These are phyloP conservation scores for Rhabdomys pumilio DNA, from an alignment of 2,797 vertebrate genomes.

Conservation along the genomic window DNA sequence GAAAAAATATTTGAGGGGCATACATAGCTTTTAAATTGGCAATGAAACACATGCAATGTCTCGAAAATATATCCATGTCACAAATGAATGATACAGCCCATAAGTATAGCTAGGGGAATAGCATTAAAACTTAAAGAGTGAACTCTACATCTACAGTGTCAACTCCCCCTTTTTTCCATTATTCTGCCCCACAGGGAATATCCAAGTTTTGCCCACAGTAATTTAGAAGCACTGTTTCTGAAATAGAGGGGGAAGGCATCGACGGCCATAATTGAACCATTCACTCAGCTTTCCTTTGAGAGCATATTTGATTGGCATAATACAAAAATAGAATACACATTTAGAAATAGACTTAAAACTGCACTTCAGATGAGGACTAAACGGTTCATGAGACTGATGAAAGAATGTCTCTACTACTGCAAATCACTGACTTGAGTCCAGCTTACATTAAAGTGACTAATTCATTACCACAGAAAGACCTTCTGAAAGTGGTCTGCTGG, in stretches of 20 bases:
- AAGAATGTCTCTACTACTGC: constrained; percentile 77
- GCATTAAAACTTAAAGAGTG: constrained; percentile 73
- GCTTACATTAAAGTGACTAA: constrained; percentile 77
- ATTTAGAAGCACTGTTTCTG: constrained; percentile 81
- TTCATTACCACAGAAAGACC: constrained; percentile 71
- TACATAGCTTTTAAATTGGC: background rate
- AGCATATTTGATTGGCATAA: constrained; percentile 84
- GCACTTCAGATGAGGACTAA: constrained; percentile 79
- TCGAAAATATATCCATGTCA: constrained; percentile 33
- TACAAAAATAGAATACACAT: constrained; percentile 85
- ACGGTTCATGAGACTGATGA: constrained; percentile 83
- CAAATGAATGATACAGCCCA: constrained; percentile 29
- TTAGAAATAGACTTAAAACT: constrained; percentile 83
- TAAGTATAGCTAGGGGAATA: constrained; percentile 52
- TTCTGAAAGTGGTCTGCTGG: constrained; percentile 63
- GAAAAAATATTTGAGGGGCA: background rate
- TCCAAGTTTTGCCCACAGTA: constrained; percentile 81
- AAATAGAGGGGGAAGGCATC: constrained; percentile 79
- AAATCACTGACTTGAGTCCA: constrained; percentile 80
- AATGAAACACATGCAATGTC: background rate
- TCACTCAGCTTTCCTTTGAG: constrained; percentile 83
- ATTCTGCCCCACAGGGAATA: constrained; percentile 71
- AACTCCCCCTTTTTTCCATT: constrained; percentile 52
- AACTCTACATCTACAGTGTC: constrained; percentile 64
- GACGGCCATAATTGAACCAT: constrained; percentile 81